A percentile compares a stretch with the other conserved stretches of the same genome.
Conservation (phyloP, 2,888 invertebrate genomes). For the Proisotoma minuta region DNA sequence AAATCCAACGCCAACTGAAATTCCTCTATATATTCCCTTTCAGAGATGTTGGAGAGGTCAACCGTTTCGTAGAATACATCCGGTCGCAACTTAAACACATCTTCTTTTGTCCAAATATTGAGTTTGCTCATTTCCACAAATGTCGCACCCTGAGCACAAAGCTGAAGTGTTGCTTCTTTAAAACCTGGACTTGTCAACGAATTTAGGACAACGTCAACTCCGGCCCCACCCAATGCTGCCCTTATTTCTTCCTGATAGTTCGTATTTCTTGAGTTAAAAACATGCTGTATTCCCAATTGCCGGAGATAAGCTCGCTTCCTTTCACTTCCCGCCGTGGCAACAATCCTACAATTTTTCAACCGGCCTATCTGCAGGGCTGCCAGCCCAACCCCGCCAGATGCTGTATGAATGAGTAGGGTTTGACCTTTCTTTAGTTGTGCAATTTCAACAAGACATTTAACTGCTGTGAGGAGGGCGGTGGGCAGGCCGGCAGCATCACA, state of each 20-base stretch:
- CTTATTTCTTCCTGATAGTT: background rate
- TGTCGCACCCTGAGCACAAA: background rate
- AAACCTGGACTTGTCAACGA: conserved; percentile 8
- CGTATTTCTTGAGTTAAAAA: conserved; percentile 1
- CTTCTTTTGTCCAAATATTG: conserved; percentile 2
- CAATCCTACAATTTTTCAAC: conserved; percentile 8
- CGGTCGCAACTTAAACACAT: background rate
- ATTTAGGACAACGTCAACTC: conserved; percentile 7
- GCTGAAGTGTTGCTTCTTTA: conserved; percentile 4
- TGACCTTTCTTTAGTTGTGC: conserved; percentile 12
- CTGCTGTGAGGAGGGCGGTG: conserved; percentile 12
- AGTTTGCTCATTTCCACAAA: conserved; percentile 14
- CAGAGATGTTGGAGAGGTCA: background rate
- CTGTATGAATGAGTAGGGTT: conserved; percentile 8
- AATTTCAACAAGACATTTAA: conserved; percentile 11
- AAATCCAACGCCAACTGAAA: background rate
- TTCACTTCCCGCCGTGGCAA: conserved; percentile 23
- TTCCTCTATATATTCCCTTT: background rate
- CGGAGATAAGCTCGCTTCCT: conserved; percentile 20
- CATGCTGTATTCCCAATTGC: background rate
- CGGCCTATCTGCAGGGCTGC: conserved; percentile 17
- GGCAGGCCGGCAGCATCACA: conserved; percentile 17
- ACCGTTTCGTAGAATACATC: conserved; percentile 3
- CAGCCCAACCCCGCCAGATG: conserved; percentile 21
- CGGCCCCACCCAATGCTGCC: background rate